Base-by-base conservation (phyloP, 2,797 vertebrate genomes). In the Danio kyathit region DNA sequence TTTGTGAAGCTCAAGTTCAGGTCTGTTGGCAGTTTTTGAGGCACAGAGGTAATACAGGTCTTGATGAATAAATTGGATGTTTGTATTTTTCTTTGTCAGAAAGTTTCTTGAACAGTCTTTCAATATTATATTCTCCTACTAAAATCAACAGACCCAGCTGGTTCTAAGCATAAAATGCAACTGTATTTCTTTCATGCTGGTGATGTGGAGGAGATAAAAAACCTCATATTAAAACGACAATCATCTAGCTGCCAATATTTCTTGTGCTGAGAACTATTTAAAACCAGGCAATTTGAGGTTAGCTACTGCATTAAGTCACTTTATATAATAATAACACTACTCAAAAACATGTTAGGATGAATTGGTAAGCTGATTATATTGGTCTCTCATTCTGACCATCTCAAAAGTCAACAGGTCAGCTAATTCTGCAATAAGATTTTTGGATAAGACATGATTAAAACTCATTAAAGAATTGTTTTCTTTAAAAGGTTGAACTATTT, bases 1-100 rank as follows among this genome's bases (percentile, higher is more conserved):
- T 82, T 80, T 90, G 91, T 89, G 86, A 84, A 90, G 48, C 59
- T 70, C 80, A 60, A 60, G 6, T 82, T 90, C 74, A 81, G 71
- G 16, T 76, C 74, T 88, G 79, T 86, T 76, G 80, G 86, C 41
- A 56, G 83, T 86, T 86, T 88, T 89, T 74, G 84, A 59, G 75
- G 86, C 80, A 74, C 78, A 79, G 60, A 72, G 73, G 71, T 86
- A 85, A 86, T 75, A 75, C 48, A 75, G 59, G 46, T 54, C 9
- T 44, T 21, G 19, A 71, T 70, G 80, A 29, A 67, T 81, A 80
- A 60, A 73, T 38, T 17, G 40, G 57, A 51, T 64, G 38, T 43
- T 69, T 69, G 43, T 78, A 7, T 75, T 75, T 64, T 83, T 64
- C 13, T 52, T 44, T 46, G 11, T 64, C 51, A 11, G 17, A 43